phyloP scores from a whole-genome alignment of 2,888 invertebrate species.

The Strigamia transsilvanica region DNA sequence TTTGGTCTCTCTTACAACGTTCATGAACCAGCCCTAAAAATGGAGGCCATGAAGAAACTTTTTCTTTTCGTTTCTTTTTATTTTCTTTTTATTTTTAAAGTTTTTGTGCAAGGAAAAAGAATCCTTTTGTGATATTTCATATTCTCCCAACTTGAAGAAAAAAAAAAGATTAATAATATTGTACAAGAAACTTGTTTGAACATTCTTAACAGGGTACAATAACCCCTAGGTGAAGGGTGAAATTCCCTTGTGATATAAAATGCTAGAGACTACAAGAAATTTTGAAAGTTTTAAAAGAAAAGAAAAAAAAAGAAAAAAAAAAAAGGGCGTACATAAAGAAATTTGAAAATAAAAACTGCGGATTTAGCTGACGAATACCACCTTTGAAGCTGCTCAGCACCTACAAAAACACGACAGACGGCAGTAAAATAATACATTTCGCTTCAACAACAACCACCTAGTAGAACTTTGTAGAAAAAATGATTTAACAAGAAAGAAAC shows the following conservation, averaged over 20 bases:
- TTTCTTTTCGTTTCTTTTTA: background rate
- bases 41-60: conserved; percentile 6
- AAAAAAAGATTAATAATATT: conserved; percentile 17
- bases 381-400: conserved; percentile 26
- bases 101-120: conserved; percentile 32
- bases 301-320: too few species aligned
- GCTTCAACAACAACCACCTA: conserved; percentile 31
- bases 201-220: conserved; percentile 35
- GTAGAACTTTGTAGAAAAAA: conserved; percentile 20
- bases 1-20: conserved; percentile 12
- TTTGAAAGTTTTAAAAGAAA: conserved; percentile 22
- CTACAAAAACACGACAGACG: conserved; percentile 32
- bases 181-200: conserved; percentile 37
- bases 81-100: background rate
- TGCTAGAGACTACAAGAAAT: conserved; percentile 31
- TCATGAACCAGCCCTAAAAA: conserved; percentile 20
- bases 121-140: conserved; percentile 38
- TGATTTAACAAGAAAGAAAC: conserved; percentile 18
- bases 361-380: background rate
- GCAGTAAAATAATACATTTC: conserved; percentile 32
- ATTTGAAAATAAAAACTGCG: conserved; percentile 17
- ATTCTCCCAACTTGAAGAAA: conserved; percentile 20
- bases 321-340: conserved; percentile 31
- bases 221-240: conserved; percentile 38
- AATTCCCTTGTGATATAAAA: conserved; percentile 38